phyloP scores from a whole-genome alignment of 2,113 vertebrate species.

The Aphyosemion australe region DNA sequence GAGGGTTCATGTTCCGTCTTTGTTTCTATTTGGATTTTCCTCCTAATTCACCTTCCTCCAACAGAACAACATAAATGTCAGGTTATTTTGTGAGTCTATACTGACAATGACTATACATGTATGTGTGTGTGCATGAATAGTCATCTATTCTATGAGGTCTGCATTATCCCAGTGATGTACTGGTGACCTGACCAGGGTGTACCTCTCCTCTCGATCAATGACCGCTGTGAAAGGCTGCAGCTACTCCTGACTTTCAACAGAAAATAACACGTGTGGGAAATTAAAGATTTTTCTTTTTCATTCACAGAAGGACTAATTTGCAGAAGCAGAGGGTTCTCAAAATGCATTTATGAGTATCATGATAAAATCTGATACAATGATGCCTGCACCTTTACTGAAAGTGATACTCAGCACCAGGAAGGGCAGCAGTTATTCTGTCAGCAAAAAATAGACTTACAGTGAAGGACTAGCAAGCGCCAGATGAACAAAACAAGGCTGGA shows the following conservation, averaged over 20 bases:
- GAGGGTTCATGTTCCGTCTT: too few relatives aligned
- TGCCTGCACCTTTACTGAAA: constrained; percentile 45
- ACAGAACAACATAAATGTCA: not conserved
- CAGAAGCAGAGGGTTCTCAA: constrained; percentile 23
- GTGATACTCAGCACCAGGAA: constrained; percentile 42
- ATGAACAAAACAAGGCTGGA: constrained; percentile 43
- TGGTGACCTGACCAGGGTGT: not conserved
- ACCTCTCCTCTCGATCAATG: too few relatives aligned
- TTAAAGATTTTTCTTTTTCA: too few relatives aligned
- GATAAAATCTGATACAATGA: constrained; percentile 34
- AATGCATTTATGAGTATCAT: not conserved
- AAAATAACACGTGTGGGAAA: too few relatives aligned
- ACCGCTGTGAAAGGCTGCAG: not conserved
- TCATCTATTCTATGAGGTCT: not conserved
- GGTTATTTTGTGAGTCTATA: not conserved
- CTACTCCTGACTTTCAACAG: not conserved
- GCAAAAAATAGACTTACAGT: constrained; percentile 41
- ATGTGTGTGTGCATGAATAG: not conserved
- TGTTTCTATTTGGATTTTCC: too few relatives aligned
- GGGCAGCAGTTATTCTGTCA: constrained; percentile 52
- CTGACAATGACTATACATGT: not conserved
- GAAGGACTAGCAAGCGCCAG: constrained; percentile 37
- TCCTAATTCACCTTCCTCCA: not conserved
- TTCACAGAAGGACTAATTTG: not conserved
- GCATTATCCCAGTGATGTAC: not conserved